Conservation (phyloP, 2,797 vertebrate genomes). For the Cryptoprocta ferox region DNA sequence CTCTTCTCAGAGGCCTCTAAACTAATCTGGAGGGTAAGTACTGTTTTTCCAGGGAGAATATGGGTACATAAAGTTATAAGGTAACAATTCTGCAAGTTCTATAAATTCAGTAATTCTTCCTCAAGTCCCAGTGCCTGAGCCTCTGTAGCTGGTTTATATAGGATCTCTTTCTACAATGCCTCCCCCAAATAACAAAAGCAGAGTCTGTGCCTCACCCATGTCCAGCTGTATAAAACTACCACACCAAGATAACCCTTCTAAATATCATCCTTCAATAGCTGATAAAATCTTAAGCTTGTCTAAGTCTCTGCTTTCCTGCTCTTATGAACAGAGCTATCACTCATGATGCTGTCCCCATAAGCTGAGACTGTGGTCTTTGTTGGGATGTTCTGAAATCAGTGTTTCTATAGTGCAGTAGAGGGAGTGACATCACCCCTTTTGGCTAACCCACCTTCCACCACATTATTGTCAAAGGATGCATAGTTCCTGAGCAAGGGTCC, state of each 20-base stretch:
- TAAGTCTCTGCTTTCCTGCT: not conserved
- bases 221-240: too few species aligned
- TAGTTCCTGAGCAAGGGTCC: not conserved
- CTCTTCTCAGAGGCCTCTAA: not conserved
- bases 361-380: not conserved
- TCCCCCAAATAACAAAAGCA: not conserved
- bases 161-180: not conserved
- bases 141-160: not conserved
- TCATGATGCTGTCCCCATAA: not conserved
- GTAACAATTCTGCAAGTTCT: not conserved
- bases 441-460: too few species aligned
- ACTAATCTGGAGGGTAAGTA: not conserved
- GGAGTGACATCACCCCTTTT: too few species aligned
- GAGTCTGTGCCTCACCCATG: not conserved
- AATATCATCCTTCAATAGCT: too few species aligned
- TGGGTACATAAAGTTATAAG: too few species aligned
- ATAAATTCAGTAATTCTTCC: not conserved
- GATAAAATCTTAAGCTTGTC: rapidly evolving
- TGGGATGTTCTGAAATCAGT: not conserved
- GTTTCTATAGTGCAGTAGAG: not conserved
- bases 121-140: not conserved
- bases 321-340: too few species aligned
- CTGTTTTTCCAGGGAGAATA: not conserved
- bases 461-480: not conserved
- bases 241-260: not conserved